Evolutionary conservation across 2,888 invertebrate genomes (phyloP).

Genomic region (Tribolium freemani): DNA sequence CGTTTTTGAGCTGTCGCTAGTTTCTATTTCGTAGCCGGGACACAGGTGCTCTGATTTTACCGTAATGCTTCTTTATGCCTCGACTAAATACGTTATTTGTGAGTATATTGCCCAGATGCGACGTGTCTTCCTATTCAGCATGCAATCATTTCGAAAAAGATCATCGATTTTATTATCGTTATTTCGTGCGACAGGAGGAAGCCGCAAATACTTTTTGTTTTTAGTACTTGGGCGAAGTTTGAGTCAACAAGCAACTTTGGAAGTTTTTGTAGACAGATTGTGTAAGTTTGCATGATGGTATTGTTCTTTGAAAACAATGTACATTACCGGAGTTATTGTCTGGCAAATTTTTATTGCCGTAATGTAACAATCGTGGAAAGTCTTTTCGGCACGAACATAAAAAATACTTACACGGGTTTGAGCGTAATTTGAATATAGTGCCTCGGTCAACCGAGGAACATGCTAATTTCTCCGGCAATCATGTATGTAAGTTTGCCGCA

Average conservation of each 20-base stretch:
- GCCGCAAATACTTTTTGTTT: constrained; percentile 52
- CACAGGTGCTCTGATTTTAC: constrained; percentile 55
- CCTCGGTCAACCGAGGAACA: constrained; percentile 36
- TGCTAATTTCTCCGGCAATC: constrained; percentile 48
- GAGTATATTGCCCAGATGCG: constrained; percentile 56
- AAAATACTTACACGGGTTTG: too few species aligned
- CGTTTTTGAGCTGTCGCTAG: background rate
- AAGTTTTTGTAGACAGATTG: constrained; percentile 62
- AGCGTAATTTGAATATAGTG: background rate
- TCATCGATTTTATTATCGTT: background rate
- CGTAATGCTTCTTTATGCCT: constrained; percentile 56
- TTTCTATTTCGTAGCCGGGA: constrained; percentile 29
- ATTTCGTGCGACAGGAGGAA: constrained; percentile 28
- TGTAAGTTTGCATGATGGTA: constrained; percentile 61
- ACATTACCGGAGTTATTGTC: constrained; percentile 60
- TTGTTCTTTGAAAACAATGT: constrained; percentile 62
- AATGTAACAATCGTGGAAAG: constrained; percentile 18
- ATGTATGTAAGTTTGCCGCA: constrained; percentile 46
- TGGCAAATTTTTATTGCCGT: constrained; percentile 60
- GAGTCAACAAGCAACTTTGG: constrained; percentile 59
- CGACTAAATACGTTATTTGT: constrained; percentile 55
- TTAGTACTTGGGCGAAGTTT: constrained; percentile 50
- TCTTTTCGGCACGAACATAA: constrained; percentile 5
- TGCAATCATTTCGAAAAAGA: constrained; percentile 8
- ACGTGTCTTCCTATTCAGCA: constrained; percentile 36